Percentiles rank a stretch among this genome's conserved stretches.
Conservation (phyloP, 2,797 vertebrate genomes). For the Echiichthys vipera region DNA sequence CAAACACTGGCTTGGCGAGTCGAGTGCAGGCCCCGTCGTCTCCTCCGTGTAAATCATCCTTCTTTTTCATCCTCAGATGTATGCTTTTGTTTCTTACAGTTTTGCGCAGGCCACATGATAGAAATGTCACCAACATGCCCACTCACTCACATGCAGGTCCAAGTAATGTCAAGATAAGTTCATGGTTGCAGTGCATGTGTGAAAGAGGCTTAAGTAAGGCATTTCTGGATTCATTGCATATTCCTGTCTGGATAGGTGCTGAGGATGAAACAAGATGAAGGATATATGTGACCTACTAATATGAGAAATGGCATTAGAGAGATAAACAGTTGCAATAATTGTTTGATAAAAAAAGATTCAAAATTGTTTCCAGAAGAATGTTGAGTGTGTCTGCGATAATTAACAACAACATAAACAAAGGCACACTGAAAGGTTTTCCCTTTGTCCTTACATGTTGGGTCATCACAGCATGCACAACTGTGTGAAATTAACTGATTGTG, state of each 20-base stretch:
- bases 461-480: background rate
- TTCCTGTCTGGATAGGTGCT: background rate
- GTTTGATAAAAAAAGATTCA: background rate
- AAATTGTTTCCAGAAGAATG: background rate
- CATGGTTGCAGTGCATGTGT: no score
- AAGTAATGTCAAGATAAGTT: no score
- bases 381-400: background rate
- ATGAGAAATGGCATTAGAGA: background rate
- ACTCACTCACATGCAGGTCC: no score
- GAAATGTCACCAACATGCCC: no score
- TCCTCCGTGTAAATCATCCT: no score
- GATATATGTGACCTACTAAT: background rate
- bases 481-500: slow-evolving; percentile 21
- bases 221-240: background rate
- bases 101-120: no score
- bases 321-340: background rate
- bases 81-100: no score
- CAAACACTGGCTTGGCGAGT: no score
- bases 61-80: no score
- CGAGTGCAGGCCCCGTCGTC: no score
- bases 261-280: background rate
- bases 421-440: background rate
- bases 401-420: background rate
- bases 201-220: no score
- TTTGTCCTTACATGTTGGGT: slow-evolving; percentile 2